A percentile compares a stretch with the other conserved stretches of the same genome.
Conservation (phyloP, 2,113 vertebrate species). For the Salvelinus fontinalis region DNA sequence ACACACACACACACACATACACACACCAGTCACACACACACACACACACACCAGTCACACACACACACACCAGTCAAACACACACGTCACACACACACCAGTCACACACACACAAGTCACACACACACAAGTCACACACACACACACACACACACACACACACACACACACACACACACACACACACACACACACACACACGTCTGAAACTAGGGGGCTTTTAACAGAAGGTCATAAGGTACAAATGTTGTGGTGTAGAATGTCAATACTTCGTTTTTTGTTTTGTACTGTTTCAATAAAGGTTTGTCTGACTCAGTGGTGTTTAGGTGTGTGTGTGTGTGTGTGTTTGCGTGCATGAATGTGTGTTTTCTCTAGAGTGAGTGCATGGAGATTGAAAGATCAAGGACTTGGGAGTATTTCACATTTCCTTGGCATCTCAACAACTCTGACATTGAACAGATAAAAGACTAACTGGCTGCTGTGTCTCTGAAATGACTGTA, state of each 20-base stretch:
- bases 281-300: not conserved
- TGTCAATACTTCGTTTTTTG: no score
- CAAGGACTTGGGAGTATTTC: not conserved
- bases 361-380: not conserved
- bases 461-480: not conserved
- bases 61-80: no score
- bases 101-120: no score
- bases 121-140: no score
- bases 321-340: not conserved
- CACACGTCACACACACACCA: not conserved
- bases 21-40: no score
- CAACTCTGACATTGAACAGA: not conserved
- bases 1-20: no score
- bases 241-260: no score
- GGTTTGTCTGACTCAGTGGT: not conserved
- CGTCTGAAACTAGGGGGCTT: no score
- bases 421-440: not conserved
- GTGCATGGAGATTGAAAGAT: not conserved
- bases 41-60: no score
- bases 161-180: no score
- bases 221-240: no score
- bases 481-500: conserved; percentile 57
- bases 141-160: no score
- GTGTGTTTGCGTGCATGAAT: not conserved
- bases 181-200: not conserved